phyloP scores from a whole-genome alignment of 1,140 invertebrate genomes.

The Caenorhabditis latens region DNA sequence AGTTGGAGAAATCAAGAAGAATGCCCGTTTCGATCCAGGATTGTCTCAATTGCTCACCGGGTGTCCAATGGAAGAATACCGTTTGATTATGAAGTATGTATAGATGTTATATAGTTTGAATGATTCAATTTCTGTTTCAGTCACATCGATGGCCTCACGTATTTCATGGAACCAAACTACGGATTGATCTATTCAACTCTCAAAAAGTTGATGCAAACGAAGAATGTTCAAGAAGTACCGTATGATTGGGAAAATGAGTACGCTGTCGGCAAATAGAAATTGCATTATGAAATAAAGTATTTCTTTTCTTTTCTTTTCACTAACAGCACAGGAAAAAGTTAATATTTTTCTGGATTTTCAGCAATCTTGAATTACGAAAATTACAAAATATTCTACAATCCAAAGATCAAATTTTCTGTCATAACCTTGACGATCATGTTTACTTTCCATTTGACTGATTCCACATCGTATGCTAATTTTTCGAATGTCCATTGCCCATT shows the following conservation, averaged over 20 bases:
- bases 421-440: too few species aligned
- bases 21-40: conserved; percentile 38
- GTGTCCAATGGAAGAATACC: conserved; percentile 59
- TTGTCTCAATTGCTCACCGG: conserved; percentile 45
- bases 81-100: not conserved
- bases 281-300: too few species aligned
- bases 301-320: too few species aligned
- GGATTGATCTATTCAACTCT: conserved; percentile 56
- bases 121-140: not conserved
- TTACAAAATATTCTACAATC: too few species aligned
- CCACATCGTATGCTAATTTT: too few species aligned
- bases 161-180: conserved; percentile 62
- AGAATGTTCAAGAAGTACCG: conserved; percentile 59
- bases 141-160: conserved; percentile 53
- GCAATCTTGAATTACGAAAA: too few species aligned
- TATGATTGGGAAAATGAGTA: conserved; percentile 65
- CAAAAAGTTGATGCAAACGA: conserved; percentile 33
- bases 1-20: conserved; percentile 64
- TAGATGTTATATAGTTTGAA: not conserved
- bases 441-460: too few species aligned
- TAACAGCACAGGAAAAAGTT: too few species aligned
- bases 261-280: not conserved
- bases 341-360: too few species aligned
- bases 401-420: too few species aligned
- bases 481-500: not conserved